These are phyloP conservation scores for Arothron firmamentum DNA, from an alignment of 2,113 vertebrate species.

Conservation along the genomic window DNA sequence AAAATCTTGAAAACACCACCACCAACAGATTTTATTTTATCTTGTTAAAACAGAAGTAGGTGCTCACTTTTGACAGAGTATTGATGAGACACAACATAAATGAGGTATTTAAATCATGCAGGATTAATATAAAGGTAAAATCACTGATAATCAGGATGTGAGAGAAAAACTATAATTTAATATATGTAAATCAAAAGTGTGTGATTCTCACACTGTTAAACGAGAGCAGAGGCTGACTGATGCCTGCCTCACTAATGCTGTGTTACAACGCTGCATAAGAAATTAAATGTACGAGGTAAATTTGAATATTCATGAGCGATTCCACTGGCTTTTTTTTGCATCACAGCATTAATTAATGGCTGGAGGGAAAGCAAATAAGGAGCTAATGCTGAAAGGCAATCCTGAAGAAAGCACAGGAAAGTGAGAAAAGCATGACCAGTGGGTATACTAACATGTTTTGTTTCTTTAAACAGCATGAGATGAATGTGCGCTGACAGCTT, in stretches of 20 bases:
- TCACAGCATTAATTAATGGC: constrained; percentile 95
- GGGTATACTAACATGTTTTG: constrained; percentile 2
- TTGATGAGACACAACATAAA: background rate
- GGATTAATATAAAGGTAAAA: background rate
- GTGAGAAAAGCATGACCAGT: constrained; percentile 24
- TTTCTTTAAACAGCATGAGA: constrained; percentile 14
- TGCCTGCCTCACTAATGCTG: constrained; percentile 27
- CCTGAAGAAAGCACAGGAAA: constrained; percentile 19
- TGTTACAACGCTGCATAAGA: constrained; percentile 60
- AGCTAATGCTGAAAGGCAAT: constrained; percentile 23
- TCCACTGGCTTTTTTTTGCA: constrained; percentile 95
- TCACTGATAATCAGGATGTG: no score
- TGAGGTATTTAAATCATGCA: background rate
- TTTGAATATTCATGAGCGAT: constrained; percentile 99
- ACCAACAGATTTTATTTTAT: no score
- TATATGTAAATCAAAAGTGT: background rate
- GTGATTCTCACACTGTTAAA: background rate
- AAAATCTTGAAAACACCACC: no score
- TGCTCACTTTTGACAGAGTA: background rate
- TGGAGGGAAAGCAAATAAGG: constrained; percentile 84
- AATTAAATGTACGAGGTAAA: constrained; percentile 84
- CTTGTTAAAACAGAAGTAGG: no score
- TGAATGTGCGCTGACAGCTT: background rate
- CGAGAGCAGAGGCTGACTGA: constrained; percentile 10
- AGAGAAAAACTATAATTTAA: no score